Evolutionary conservation across 2,113 vertebrate genomes (phyloP).

Genomic region (Nematolebias whitei): DNA sequence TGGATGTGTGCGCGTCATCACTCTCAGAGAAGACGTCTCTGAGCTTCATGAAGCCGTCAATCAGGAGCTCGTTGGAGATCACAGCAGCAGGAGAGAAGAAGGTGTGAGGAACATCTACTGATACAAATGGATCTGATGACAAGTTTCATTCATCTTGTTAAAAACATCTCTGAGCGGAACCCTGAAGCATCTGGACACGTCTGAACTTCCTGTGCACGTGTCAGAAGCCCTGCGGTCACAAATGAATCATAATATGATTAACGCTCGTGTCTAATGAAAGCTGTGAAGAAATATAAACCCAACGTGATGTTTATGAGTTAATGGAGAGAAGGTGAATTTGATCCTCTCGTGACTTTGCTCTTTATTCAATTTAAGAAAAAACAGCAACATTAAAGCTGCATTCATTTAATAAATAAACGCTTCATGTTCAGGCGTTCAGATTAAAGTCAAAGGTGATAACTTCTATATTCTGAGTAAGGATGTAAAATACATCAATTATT

Average conservation of each 20-base stretch:
- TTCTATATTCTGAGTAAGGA: no score
- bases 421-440: not conserved
- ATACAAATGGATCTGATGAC: slow-evolving; percentile 4
- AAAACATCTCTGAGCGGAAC: slow-evolving; percentile 2
- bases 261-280: slow-evolving; percentile 2
- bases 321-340: not conserved
- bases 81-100: slow-evolving; percentile 1
- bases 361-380: not conserved
- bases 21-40: slow-evolving; percentile 26
- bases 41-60: slow-evolving; percentile 26
- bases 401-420: not conserved
- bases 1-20: not conserved
- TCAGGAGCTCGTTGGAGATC: slow-evolving; percentile 6
- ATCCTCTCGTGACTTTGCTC: not conserved
- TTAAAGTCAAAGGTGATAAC: no score
- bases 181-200: not conserved
- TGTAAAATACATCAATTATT: no score
- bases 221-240: slow-evolving; percentile 7
- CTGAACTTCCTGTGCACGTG: slow-evolving; percentile 18
- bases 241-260: slow-evolving; percentile 20
- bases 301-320: not conserved
- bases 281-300: slow-evolving; percentile 2
- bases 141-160: slow-evolving; percentile 19
- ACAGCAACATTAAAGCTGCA: not conserved
- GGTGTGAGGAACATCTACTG: slow-evolving; percentile 12